Evolutionary conservation across 2,888 invertebrate species (phyloP), one percentile per base, ranked within the genome.

Genomic region (Prionchulus punctatus): DNA sequence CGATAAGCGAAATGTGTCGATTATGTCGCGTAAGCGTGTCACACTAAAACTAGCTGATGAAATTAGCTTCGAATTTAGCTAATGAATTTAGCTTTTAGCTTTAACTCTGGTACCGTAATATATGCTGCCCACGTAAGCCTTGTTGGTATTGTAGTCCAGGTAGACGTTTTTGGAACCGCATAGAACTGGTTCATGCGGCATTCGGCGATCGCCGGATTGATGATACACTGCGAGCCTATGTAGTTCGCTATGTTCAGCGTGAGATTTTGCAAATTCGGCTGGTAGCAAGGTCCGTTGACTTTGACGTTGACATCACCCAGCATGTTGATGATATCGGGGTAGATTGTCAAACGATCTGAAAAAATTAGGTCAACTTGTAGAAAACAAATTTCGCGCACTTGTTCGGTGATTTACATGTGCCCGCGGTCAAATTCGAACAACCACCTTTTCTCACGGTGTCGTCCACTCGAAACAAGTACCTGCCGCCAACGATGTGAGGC

Each of bases 281-380:
- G 79, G 71, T 94, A 88, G 71, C 96, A 98, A 12, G 92, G 90
- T 0, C 94, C 96, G 0, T 94, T 92, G 60, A 98, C 86, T 70
- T 94, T 92, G 43, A 98, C 88, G 55, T 91, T 82, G 1, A 89
- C 89, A 2, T 94, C 96, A 3, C 96, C 96, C 61, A 96, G 77
- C 94, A 96, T 94, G 72, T 89, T 91, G 2, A 92, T 94, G 68
- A 87, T 88, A 72, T 92, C 90, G 0, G 92, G 92, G 0, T 68
- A 67, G 58, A 69, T 65, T 43, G 70, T 54, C 64, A 69, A 65
- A 23, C 70, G 69, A 51, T 64, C 50, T 49, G 12, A 28, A 36
- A 36, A 36, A 36, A 36, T 36, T 12, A 12, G 36, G 36, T 18
- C 36, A 36, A 36, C 7, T 18, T 36, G 36, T 36, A 45, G n/a